phyloP scores from a whole-genome alignment of 2,797 vertebrate genomes.

The Rallus crepitans region DNA sequence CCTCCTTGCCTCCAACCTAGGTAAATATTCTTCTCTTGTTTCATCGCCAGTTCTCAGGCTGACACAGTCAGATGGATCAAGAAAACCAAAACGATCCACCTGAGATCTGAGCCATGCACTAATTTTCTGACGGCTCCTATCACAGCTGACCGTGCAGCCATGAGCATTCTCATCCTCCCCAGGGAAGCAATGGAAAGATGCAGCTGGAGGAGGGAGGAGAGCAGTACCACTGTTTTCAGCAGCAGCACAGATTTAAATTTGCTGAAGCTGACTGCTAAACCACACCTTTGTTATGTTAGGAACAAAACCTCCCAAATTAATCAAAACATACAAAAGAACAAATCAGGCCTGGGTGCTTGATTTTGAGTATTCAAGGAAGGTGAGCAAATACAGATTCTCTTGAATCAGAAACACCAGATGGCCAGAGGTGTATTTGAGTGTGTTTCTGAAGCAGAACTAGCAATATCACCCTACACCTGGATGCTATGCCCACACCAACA shows the following conservation, averaged over 20 bases:
- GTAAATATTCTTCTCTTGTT: background rate
- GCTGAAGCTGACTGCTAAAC: conserved; percentile 22
- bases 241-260: background rate
- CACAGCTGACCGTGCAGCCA: background rate
- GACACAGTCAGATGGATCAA: background rate
- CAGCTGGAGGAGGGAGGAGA: background rate
- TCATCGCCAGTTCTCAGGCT: background rate
- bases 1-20: background rate
- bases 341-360: background rate
- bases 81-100: background rate
- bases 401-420: conserved; percentile 8
- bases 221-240: background rate
- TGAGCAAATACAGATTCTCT: background rate
- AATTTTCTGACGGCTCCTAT: background rate
- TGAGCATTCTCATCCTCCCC: background rate
- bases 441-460: conserved; percentile 1
- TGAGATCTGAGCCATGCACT: background rate
- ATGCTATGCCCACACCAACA: background rate
- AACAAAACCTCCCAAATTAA: background rate
- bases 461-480: background rate
- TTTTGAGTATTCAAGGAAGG: background rate
- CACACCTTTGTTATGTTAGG: background rate
- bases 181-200: background rate
- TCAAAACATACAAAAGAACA: background rate
- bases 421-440: background rate